Percentiles rank a stretch among this genome's conserved stretches.
Conservation (phyloP, 2,888 invertebrate genomes). For the Tenthredo distinguenda region DNA sequence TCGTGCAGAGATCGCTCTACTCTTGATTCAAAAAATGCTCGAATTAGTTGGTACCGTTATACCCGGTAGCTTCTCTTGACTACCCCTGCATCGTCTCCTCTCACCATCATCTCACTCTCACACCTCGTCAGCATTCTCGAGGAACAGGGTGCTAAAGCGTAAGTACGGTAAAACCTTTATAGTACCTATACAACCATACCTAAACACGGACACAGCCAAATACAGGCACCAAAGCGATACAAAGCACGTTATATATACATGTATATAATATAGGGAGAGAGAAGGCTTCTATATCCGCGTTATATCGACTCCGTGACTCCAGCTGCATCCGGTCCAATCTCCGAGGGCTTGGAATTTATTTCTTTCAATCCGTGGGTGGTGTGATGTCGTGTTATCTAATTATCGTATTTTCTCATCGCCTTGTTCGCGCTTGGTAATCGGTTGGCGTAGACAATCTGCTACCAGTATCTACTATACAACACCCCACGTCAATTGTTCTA, state of each 20-base stretch:
- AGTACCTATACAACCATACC: slow-evolving; percentile 14
- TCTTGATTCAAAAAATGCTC: background rate
- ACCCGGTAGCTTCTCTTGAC: background rate
- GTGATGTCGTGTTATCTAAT: slow-evolving; percentile 32
- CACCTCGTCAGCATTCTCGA: slow-evolving; percentile 46
- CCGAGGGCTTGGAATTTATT: slow-evolving; percentile 42
- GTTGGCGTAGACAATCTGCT: slow-evolving; percentile 27
- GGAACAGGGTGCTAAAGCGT: slow-evolving; percentile 42
- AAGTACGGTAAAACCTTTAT: slow-evolving; percentile 45
- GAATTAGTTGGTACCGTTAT: background rate
- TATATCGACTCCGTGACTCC: slow-evolving; percentile 44
- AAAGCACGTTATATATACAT: background rate
- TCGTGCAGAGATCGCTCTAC: background rate
- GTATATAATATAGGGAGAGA: slow-evolving; percentile 15
- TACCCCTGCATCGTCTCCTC: background rate
- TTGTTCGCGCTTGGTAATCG: slow-evolving; percentile 10
- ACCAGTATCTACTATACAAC: background rate
- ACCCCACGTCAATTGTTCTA: background rate
- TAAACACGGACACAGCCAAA: background rate
- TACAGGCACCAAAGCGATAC: background rate
- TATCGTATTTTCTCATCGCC: slow-evolving; percentile 32
- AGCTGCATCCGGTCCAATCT: slow-evolving; percentile 45
- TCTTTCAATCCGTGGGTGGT: slow-evolving; percentile 22
- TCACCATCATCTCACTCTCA: background rate
- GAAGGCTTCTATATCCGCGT: background rate